These are phyloP conservation scores for Chironomus tentans DNA, from an alignment of 2,888 invertebrate species.

Conservation along the genomic window DNA sequence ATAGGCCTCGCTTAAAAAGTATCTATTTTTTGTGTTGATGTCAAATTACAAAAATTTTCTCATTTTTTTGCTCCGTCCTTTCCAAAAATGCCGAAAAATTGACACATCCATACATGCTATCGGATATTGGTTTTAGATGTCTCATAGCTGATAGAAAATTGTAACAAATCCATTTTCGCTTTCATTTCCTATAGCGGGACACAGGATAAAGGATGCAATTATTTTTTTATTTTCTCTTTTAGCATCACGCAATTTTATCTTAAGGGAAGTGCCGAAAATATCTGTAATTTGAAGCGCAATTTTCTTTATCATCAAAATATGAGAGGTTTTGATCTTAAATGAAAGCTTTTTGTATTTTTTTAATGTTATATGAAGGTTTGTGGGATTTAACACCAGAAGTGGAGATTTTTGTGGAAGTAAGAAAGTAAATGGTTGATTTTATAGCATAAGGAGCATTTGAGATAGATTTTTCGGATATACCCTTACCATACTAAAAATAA, in stretches of 20 bases:
- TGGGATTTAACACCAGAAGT: too few species aligned
- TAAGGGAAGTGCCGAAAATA: not conserved
- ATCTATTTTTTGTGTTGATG: not conserved
- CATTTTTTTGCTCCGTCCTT: not conserved
- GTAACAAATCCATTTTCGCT: constrained; percentile 24
- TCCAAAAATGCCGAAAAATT: not conserved
- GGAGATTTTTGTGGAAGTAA: too few species aligned
- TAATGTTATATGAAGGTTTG: too few species aligned
- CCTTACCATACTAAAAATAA: too few species aligned
- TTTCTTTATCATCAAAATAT: not conserved
- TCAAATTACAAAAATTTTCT: not conserved
- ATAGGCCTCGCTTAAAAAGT: not conserved
- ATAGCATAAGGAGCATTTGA: too few species aligned
- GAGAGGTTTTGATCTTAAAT: not conserved
- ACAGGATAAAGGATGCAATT: constrained; percentile 16
- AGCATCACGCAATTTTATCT: not conserved
- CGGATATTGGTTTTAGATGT: constrained; percentile 20
- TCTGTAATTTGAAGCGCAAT: constrained; percentile 9
- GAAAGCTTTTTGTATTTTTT: not conserved
- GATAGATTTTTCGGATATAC: too few species aligned
- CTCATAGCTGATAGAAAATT: constrained; percentile 2
- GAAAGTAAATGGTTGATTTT: too few species aligned
- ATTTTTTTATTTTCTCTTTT: not conserved
- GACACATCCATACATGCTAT: not conserved
- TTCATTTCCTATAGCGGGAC: not conserved